Evolutionary conservation across 2,113 vertebrate species (phyloP), one percentile per base, ranked within the genome.

Genomic region (human (Homo sapiens)): DNA sequence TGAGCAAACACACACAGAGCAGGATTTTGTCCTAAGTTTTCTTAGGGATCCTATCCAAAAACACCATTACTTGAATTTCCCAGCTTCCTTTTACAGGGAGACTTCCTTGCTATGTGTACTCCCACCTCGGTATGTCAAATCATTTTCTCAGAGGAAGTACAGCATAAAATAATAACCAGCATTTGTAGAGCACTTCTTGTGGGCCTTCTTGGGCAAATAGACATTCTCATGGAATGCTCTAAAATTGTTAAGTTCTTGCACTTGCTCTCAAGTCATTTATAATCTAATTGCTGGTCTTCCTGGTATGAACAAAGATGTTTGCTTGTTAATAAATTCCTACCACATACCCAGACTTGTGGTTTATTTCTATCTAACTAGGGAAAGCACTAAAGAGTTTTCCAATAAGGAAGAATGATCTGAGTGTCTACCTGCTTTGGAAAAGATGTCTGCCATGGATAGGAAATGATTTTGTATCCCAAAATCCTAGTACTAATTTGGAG

Each of bases 261-360:
- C 59, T 72, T 89, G 83, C 90, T 93, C 93, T 93, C 45, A 40
- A 87, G 66, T 93, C 32, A 95, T 95, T 96, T 68, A 91, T 96
- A 95, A 93, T 10, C 50, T 86, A 86, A 66, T 91, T 79, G 59
- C 85, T 94, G 55, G 73, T 82, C 86, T 95, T 97, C 45, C 73
- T 97, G 90, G 55, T 96, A 86, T 92, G 92, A 97, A 92, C 68
- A 88, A 83, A 97, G 30, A 82, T 97, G 76, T 87, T 88, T 96
- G 79, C 52, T 94, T 97, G 73, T 93, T 96, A 98, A 98, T 98
- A 97, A 97, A 97, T 97, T 94, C 30, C 78, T 96, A 79, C 90
- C 55, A 64, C 89, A 90, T 96, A 96, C 70, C 75, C 70, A 97
- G 89, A 85, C 83, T 96, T 96, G 82, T 97, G 81, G 87, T 94